Conservation (phyloP, 2,888 invertebrate genomes). For the Sinopyrophorus schimmeli region DNA sequence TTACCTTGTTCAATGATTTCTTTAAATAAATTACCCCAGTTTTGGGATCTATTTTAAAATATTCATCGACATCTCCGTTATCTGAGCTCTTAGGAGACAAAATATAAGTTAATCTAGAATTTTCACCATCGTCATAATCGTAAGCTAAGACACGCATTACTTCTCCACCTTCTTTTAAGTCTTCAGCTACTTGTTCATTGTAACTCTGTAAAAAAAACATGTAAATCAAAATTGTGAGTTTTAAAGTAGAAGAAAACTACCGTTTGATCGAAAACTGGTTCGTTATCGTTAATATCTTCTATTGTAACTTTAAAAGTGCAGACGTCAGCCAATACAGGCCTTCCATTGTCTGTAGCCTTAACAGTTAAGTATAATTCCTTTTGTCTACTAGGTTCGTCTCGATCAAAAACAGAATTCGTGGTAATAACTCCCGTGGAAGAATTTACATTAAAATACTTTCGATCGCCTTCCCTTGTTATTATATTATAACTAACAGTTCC, state of each 20-base stretch:
- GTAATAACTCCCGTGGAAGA: conserved; percentile 74
- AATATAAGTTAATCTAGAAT: conserved; percentile 80
- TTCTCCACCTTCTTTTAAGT: conserved; percentile 69
- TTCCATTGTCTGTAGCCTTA: conserved; percentile 90
- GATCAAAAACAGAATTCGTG: conserved; percentile 79
- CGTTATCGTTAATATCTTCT: conserved; percentile 92
- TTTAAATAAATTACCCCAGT: conserved; percentile 74
- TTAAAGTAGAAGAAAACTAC: too few species aligned
- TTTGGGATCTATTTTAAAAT: conserved; percentile 77
- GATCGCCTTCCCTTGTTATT: conserved; percentile 73
- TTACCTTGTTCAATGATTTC: conserved; percentile 31
- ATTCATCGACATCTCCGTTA: conserved; percentile 58
- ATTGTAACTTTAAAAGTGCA: conserved; percentile 92
- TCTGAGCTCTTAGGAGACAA: conserved; percentile 58
- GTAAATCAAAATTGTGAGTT: not conserved
- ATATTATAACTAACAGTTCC: conserved; percentile 84
- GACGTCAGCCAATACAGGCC: conserved; percentile 86
- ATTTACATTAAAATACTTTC: conserved; percentile 79
- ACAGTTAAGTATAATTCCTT: conserved; percentile 86
- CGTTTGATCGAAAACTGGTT: conserved; percentile 78
- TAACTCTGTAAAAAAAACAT: conserved; percentile 58
- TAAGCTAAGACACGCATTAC: conserved; percentile 91
- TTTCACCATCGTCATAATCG: conserved; percentile 89
- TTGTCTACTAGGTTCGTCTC: conserved; percentile 85
- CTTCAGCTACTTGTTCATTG: conserved; percentile 80